Evolutionary conservation across 2,113 vertebrate genomes (phyloP).

Genomic region (Vanacampus margaritifer): DNA sequence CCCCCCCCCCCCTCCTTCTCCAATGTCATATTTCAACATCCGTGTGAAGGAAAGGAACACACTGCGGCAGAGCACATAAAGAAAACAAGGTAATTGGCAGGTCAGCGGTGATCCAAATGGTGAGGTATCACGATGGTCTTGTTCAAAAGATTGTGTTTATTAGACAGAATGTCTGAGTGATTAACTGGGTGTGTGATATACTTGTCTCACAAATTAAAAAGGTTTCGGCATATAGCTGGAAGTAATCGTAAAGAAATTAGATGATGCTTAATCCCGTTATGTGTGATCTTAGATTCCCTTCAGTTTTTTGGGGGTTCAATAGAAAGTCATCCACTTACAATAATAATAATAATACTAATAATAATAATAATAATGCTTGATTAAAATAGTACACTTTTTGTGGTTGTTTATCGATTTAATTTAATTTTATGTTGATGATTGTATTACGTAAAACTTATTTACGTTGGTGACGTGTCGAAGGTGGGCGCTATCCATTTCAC

Average conservation of each 20-base stretch:
- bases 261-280: not conserved
- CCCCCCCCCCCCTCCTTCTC: conserved; percentile 19
- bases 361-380: too few species aligned
- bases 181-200: not conserved
- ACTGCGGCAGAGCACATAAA: conserved; percentile 25
- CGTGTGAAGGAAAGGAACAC: conserved; percentile 14
- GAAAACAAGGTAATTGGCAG: conserved; percentile 28
- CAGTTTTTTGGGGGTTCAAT: too few species aligned
- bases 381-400: too few species aligned
- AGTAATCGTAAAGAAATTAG: not conserved
- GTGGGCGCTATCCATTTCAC: too few species aligned
- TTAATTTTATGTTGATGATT: too few species aligned
- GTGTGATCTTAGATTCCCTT: too few species aligned
- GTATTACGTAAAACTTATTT: too few species aligned
- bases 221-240: not conserved
- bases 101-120: conserved; percentile 9
- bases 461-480: too few species aligned
- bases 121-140: conserved; percentile 5
- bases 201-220: not conserved
- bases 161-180: not conserved
- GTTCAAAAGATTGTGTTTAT: not conserved
- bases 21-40: conserved; percentile 36
- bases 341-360: too few species aligned
- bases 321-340: too few species aligned
- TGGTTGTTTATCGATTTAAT: too few species aligned